Conservation (phyloP, 2,113 vertebrate genomes). For the Arenaria interpres region DNA sequence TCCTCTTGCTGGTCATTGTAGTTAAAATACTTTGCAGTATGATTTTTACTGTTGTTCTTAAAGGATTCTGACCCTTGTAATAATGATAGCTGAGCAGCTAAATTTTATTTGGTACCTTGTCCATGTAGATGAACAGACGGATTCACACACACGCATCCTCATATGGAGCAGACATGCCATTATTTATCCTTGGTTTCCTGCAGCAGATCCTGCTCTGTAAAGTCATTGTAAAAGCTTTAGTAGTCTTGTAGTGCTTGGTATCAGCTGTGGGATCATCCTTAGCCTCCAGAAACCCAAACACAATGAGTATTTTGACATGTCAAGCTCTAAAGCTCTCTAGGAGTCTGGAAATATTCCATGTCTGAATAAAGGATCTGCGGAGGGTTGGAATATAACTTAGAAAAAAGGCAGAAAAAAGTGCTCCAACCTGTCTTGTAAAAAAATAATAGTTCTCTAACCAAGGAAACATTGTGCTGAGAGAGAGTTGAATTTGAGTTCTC, state of each 20-base stretch:
- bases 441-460: background rate
- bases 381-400: background rate
- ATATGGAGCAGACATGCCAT: background rate
- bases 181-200: constrained; percentile 12
- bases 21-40: background rate
- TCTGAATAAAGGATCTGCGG: background rate
- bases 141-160: background rate
- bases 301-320: background rate
- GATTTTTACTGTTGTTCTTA: background rate
- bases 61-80: background rate
- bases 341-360: background rate
- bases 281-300: constrained; percentile 3
- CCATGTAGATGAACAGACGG: background rate
- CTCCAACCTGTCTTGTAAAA: background rate
- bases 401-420: background rate
- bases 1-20: background rate
- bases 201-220: background rate
- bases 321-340: background rate
- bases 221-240: background rate
- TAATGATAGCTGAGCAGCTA: background rate
- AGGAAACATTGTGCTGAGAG: background rate
- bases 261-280: background rate
- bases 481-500: background rate
- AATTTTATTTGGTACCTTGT: background rate
- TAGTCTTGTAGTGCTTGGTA: background rate